Percentiles rank a stretch among this genome's conserved stretches.
Evolutionary conservation across 2,797 vertebrate species (phyloP).

Genomic region (Cyclopterus lumpus): DNA sequence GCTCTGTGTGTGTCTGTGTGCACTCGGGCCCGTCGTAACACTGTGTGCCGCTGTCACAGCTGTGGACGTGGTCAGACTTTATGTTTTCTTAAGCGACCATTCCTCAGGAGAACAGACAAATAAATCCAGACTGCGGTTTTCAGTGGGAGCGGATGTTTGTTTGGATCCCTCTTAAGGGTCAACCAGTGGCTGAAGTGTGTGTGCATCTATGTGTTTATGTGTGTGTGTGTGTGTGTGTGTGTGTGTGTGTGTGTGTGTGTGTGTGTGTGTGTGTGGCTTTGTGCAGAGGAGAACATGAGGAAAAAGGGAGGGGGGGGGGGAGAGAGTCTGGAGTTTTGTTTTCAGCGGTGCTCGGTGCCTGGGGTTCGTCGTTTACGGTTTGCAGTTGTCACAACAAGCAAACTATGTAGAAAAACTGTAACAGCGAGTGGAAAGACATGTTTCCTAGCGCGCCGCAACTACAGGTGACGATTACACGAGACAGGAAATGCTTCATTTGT

Average conservation of each 20-base stretch:
- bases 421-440: conserved; percentile 25
- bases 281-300: conserved; percentile 30
- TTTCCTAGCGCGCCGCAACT: conserved; percentile 15
- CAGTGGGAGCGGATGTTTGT: conserved; percentile 59
- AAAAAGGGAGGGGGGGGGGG: neutral
- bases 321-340: conserved; percentile 56
- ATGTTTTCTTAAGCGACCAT: conserved; percentile 48
- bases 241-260: conserved; percentile 16
- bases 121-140: conserved; percentile 54
- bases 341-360: conserved; percentile 42
- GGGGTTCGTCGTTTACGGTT: conserved; percentile 58
- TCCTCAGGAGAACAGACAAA: conserved; percentile 51
- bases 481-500: conserved; percentile 17
- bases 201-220: conserved; percentile 1
- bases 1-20: neutral
- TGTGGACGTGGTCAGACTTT: conserved; percentile 19
- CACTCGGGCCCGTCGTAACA: too few species aligned
- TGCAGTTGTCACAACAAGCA: conserved; percentile 70
- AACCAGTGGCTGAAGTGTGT: conserved; percentile 60
- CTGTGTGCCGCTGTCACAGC: conserved; percentile 14
- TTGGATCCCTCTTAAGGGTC: conserved; percentile 66
- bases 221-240: conserved; percentile 19
- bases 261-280: conserved; percentile 39
- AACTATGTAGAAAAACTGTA: conserved; percentile 52
- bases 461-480: conserved; percentile 54